phyloP scores from a whole-genome alignment of 2,888 invertebrate species.

The Cryptophagus acutangulus region DNA sequence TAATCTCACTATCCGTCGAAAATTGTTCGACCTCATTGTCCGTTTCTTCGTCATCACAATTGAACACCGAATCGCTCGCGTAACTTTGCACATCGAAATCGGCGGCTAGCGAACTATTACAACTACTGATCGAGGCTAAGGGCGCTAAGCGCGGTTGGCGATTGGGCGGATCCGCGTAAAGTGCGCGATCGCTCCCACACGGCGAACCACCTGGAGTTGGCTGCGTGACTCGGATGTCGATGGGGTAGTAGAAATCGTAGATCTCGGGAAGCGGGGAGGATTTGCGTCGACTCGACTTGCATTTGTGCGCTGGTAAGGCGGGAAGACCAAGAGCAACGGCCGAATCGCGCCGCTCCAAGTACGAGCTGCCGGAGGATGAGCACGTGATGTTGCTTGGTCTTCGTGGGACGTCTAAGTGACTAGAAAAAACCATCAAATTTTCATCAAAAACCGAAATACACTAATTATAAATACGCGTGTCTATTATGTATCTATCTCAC shows the following conservation, averaged over 20 bases:
- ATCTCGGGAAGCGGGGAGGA: constrained; percentile 43
- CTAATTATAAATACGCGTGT: too few species aligned
- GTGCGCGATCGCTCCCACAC: constrained; percentile 62
- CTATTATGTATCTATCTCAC: too few species aligned
- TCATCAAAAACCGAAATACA: background rate
- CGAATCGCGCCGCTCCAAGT: constrained; percentile 74
- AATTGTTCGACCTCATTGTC: constrained; percentile 76
- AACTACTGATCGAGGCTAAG: constrained; percentile 75
- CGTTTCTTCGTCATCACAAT: constrained; percentile 50
- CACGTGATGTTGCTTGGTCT: constrained; percentile 78
- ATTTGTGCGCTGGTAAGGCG: constrained; percentile 52
- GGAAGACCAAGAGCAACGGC: constrained; percentile 63
- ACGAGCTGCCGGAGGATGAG: constrained; percentile 80
- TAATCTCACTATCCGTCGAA: constrained; percentile 76
- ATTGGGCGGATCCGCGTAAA: constrained; percentile 41
- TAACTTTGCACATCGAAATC: constrained; percentile 65
- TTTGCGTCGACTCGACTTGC: constrained; percentile 45
- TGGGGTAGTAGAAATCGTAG: constrained; percentile 46
- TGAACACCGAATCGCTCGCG: constrained; percentile 74
- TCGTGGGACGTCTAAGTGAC: constrained; percentile 48
- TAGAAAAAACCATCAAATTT: constrained; percentile 23
- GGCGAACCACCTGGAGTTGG: constrained; percentile 82
- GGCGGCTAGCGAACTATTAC: constrained; percentile 60
- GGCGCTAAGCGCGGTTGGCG: constrained; percentile 59
- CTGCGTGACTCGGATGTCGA: constrained; percentile 60